Percentiles rank a stretch among this genome's conserved stretches.
Evolutionary conservation across 2,113 vertebrate species (phyloP).

Genomic region (Nesoenas mayeri): DNA sequence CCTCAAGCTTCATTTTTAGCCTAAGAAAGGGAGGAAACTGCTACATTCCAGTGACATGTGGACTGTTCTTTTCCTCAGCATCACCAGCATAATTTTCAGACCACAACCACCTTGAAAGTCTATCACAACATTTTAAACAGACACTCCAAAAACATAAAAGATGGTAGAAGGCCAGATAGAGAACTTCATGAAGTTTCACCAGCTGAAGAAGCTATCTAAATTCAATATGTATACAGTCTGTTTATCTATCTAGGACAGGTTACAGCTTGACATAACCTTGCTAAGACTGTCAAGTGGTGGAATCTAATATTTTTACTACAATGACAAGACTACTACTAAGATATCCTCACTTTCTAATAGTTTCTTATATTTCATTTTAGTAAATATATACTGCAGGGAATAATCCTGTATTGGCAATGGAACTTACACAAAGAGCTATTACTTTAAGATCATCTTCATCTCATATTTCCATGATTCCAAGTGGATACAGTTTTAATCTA

Average conservation of each 20-base stretch:
- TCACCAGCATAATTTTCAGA: not conserved
- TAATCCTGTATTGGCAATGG: not conserved
- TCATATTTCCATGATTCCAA: not conserved
- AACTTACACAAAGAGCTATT: not conserved
- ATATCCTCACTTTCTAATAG: not conserved
- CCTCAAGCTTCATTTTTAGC: not conserved
- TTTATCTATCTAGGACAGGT: not conserved
- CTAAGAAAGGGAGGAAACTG: not conserved
- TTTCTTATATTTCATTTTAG: constrained; percentile 29
- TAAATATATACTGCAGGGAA: not conserved
- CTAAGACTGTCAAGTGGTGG: not conserved
- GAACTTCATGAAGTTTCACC: not conserved
- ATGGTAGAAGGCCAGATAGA: not conserved
- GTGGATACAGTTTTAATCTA: not conserved
- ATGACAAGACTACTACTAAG: not conserved
- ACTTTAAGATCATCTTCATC: not conserved
- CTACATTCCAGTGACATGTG: not conserved
- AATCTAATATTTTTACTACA: constrained; percentile 20
- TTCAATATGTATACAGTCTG: not conserved
- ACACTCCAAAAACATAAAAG: not conserved
- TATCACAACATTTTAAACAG: not conserved
- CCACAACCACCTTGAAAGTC: not conserved
- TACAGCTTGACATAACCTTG: not conserved
- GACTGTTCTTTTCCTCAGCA: not conserved
- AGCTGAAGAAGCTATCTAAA: not conserved